These are phyloP conservation scores for Lepus europaeus DNA, from an alignment of 2,113 vertebrate genomes.

Conservation along the genomic window DNA sequence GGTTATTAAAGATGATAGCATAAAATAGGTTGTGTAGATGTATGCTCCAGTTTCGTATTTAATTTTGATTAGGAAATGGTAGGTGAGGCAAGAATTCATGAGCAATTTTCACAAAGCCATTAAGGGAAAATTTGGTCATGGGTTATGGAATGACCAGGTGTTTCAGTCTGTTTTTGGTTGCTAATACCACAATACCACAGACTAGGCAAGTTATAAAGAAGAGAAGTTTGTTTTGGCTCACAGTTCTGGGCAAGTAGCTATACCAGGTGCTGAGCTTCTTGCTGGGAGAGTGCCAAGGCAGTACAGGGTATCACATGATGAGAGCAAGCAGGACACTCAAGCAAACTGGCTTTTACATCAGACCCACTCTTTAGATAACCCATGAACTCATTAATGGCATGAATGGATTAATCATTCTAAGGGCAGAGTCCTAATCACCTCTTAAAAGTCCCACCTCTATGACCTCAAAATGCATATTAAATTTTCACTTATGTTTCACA, in stretches of 20 bases:
- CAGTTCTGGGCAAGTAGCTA: neutral
- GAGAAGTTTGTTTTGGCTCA: neutral
- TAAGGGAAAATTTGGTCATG: neutral
- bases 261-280: neutral
- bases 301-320: neutral
- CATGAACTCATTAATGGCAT: neutral
- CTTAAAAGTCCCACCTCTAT: neutral
- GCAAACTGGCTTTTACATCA: neutral
- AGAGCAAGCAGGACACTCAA: neutral
- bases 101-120: neutral
- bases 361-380: neutral
- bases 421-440: neutral
- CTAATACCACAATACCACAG: neutral
- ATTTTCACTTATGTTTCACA: neutral
- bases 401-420: too few species aligned
- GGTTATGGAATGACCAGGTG: neutral
- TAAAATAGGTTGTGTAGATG: neutral
- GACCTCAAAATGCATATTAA: neutral
- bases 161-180: neutral
- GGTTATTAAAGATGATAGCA: neutral
- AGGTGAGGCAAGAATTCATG: neutral
- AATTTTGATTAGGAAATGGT: constrained; percentile 42
- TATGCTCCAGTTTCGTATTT: neutral
- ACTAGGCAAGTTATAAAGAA: neutral
- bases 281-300: neutral